Base-by-base conservation (phyloP, 1,140 invertebrate genomes). In the Drosophila pachea region DNA sequence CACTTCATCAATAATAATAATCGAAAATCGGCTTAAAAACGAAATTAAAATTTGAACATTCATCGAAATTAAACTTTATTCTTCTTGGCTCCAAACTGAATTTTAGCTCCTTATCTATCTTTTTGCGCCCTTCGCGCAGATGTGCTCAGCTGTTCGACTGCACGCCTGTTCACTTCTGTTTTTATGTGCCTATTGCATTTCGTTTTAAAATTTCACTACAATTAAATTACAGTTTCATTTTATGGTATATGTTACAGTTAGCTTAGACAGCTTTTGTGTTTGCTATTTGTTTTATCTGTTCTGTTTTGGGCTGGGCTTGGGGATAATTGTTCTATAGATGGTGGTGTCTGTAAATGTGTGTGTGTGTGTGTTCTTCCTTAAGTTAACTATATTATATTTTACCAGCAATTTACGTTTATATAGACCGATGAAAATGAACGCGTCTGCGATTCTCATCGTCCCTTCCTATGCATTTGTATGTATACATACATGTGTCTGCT, bases 251-350 rank as follows among this genome's bases (percentile, higher is more conserved):
- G 42, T 78, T 83, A 84, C 78, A 83, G 60, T 76, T 22, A 74
- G 69, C 64, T 43, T 68, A 63, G 35, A 43, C 56, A 40, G 62
- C 52, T 64, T 48, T 68, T 60, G 12, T 60, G 43, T 55, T 9
- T 50, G 1, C 43, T 45, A 40, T 43, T 42, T 14, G 45, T 33
- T 40, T 9, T 52, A 11, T 31, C 32, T 53, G 22, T 45, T 70
- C 9, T 36, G 40, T 40, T 60, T 72, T 29, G 69, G 65, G 62
- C 45, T 67, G 29, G 68, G 71, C 45, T 48, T 35, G 9, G 58
- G 79, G 79, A 60, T 56, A 84, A 84, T 84, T 84, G 81, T 84
- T 81, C 81, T 84, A 84, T 86, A 79, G 76, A 86, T 81, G 76
- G 29, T 58, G 22, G 66, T 22, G 22, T 22, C 3, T 22, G 22